These are phyloP conservation scores for Cistogaster globosa DNA, from an alignment of 2,888 invertebrate species.

Conservation along the genomic window DNA sequence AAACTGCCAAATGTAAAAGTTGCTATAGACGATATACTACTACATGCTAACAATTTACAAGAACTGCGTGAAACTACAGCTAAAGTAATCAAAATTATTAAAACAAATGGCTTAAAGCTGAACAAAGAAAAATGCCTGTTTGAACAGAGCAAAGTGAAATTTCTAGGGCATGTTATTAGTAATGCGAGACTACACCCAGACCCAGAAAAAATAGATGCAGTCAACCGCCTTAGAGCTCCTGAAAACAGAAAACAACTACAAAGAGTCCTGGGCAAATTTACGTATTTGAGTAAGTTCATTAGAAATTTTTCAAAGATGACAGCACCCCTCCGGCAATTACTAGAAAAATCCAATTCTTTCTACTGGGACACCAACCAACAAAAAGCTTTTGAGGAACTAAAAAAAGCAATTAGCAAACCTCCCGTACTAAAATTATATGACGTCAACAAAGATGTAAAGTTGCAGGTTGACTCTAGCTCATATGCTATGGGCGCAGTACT, in stretches of 20 bases:
- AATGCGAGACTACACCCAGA: slow-evolving; percentile 41
- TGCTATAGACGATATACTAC: slow-evolving; percentile 74
- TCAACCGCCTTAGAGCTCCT: slow-evolving; percentile 54
- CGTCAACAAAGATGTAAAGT: slow-evolving; percentile 37
- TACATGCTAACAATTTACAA: slow-evolving; percentile 69
- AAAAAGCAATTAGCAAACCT: slow-evolving; percentile 37
- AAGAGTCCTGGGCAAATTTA: slow-evolving; percentile 69
- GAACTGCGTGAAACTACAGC: slow-evolving; percentile 57
- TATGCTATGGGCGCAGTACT: slow-evolving; percentile 19
- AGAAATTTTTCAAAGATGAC: slow-evolving; percentile 22
- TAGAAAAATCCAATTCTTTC: slow-evolving; percentile 26
- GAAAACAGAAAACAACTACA: slow-evolving; percentile 64
- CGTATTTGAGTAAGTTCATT: slow-evolving; percentile 57
- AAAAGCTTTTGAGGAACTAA: slow-evolving; percentile 35
- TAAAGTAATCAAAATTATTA: slow-evolving; percentile 59
- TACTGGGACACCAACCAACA: slow-evolving; percentile 9
- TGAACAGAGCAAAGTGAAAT: slow-evolving; percentile 30
- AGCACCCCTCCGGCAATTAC: not conserved
- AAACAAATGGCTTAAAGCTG: slow-evolving; percentile 67
- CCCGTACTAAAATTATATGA: slow-evolving; percentile 54
- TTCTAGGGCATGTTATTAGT: slow-evolving; percentile 50
- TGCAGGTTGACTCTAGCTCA: slow-evolving; percentile 50
- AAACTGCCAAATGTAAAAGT: slow-evolving; percentile 64
- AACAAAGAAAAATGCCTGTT: slow-evolving; percentile 73
- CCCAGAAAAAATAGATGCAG: slow-evolving; percentile 65